Conservation (phyloP, 92 coral and sea anemone genomes). For the Scolanthus callimorphus region DNA sequence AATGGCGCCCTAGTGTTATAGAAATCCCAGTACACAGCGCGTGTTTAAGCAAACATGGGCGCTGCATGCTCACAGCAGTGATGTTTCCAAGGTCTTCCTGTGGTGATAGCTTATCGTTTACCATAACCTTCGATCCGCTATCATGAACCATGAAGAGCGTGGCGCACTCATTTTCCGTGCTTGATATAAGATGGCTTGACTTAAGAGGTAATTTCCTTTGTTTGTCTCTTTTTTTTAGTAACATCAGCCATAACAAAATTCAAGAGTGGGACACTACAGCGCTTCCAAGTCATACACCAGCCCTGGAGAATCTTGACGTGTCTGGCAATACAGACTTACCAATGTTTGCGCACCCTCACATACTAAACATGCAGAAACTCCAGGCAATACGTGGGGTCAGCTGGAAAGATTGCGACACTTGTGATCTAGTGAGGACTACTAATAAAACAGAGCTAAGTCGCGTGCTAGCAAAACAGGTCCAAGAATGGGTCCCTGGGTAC, state of each 20-base stretch:
- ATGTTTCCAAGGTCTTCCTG: too few relatives aligned
- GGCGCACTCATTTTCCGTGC: too few relatives aligned
- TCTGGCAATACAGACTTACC: constrained; percentile 38
- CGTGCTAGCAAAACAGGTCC: constrained; percentile 11
- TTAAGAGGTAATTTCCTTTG: too few relatives aligned
- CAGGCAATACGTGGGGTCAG: constrained; percentile 51
- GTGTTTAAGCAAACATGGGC: too few relatives aligned
- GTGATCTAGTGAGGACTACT: constrained; percentile 37
- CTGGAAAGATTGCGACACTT: constrained; percentile 53
- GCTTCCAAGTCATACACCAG: constrained; percentile 17
- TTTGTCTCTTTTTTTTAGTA: too few relatives aligned
- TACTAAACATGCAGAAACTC: constrained; percentile 37
- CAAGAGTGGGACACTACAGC: constrained; percentile 20
- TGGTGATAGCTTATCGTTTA: too few relatives aligned
- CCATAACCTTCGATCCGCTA: too few relatives aligned
- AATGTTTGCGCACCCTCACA: constrained; percentile 7
- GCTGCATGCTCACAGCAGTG: too few relatives aligned
- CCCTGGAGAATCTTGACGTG: constrained; percentile 47
- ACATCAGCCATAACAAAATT: constrained; percentile 36
- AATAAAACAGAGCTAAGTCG: constrained; percentile 21
- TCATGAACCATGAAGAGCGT: too few relatives aligned
- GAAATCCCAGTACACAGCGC: too few relatives aligned
- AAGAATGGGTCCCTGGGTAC: constrained; percentile 50
- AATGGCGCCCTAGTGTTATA: too few relatives aligned
- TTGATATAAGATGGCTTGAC: too few relatives aligned